These are phyloP conservation scores for Tadarida brasiliensis DNA, from an alignment of 2,797 vertebrate species.

Conservation along the genomic window DNA sequence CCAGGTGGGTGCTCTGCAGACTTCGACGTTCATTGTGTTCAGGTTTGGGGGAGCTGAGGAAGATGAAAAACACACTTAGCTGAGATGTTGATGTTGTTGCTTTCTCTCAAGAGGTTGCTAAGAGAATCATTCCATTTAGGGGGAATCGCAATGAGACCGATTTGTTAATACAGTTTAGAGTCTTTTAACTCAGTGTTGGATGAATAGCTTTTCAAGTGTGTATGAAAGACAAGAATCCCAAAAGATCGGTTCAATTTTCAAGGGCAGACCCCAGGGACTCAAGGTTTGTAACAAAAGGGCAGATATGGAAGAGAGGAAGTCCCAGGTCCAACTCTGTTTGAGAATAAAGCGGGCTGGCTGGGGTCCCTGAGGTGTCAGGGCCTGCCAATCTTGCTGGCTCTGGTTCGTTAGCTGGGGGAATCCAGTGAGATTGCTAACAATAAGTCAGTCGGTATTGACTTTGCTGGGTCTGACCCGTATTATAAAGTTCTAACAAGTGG, in stretches of 20 bases:
- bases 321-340: conserved; percentile 1
- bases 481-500: conserved; percentile 69
- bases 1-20: background rate
- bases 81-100: background rate
- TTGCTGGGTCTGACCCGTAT: conserved; percentile 70
- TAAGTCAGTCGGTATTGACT: conserved; percentile 64
- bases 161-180: conserved; percentile 57
- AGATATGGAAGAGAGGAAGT: conserved; percentile 77
- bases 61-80: background rate
- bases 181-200: conserved; percentile 74
- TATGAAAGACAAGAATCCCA: conserved; percentile 81
- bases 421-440: conserved; percentile 58
- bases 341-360: conserved; percentile 63
- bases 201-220: conserved; percentile 83
- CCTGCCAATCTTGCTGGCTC: conserved; percentile 69
- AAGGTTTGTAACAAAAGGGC: conserved; percentile 72
- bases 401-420: background rate
- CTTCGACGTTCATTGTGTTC: background rate
- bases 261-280: conserved; percentile 74
- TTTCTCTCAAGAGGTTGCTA: conserved; percentile 11
- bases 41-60: background rate
- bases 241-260: conserved; percentile 75
- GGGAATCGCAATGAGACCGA: background rate
- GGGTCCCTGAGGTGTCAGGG: conserved; percentile 49
- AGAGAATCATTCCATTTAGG: conserved; percentile 37